Evolutionary conservation across 2,113 vertebrate genomes (phyloP), one percentile per base, ranked within the genome.

Genomic region (Pycnonotus jocosus): DNA sequence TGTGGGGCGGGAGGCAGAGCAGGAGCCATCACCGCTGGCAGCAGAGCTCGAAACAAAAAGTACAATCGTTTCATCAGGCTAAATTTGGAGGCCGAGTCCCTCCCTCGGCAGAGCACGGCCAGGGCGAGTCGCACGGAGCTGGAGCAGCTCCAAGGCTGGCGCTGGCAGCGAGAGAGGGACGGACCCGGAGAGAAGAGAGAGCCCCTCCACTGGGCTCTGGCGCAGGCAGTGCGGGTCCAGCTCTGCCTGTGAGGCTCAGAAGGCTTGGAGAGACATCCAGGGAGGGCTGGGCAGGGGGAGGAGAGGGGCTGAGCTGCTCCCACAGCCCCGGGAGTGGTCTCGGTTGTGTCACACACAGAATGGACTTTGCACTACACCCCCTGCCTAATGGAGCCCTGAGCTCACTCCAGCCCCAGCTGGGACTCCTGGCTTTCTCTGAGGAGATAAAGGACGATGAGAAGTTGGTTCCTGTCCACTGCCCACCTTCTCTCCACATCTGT

Each of bases 41-140:
- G 68, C 25, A 22, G 27, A 68, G 15, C 82, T 80, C 3, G 11
- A 93, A 83, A 88, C 83, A 62, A 66, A 38, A 92, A 92, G 80
- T 38, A 70, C 64, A 81, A 88, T 58, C 42, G 4, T 78, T 93
- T 78, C 77, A 93, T 92, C 93, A 76, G 93, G 95, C 96, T 96
- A 95, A 95, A 95, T 95, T 92, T 96, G 96, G 96, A 94, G 81
- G 0, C 0, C 0, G 9, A 54, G 88, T 80, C 81, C 93, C 96
- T 95, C 93, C 90, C 90, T 94, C 54, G 10, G 82, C 35, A 3
- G 85, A 87, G 69, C 53, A 9, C 0, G 4, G 88, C 78, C 66
- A 79, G 82, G 64, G 72, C 3, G 11, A 68, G 73, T 21, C 6
- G 9, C 81, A 5, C 47, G 28, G 81, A 2, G 0, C 89, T 68